Percentiles rank a stretch among this genome's conserved stretches.
Conservation (phyloP, 2,888 invertebrate genomes). For the Crepidodera aurea region DNA sequence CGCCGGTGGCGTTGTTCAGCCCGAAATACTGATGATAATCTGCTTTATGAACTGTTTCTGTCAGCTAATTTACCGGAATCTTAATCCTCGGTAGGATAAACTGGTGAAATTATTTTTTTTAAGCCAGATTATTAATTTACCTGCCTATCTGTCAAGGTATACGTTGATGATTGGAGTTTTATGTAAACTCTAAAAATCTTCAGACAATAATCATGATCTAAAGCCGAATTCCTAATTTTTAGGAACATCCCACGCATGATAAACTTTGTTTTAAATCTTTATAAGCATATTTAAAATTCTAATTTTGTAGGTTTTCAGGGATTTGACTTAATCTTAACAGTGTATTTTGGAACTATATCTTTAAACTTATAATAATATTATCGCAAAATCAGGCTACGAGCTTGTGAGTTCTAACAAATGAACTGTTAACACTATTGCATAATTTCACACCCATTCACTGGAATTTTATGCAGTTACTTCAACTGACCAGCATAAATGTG, state of each 20-base stretch:
- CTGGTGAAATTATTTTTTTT: not conserved
- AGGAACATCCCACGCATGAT: no score
- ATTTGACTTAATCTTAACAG: no score
- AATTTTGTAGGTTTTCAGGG: no score
- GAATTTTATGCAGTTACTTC: not conserved
- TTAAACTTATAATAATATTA: no score
- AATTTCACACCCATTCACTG: not conserved
- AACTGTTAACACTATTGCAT: not conserved
- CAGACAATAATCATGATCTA: no score
- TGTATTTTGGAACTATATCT: no score
- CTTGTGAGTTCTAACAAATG: not conserved
- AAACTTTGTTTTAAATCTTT: no score
- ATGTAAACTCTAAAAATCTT: no score
- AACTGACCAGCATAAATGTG: not conserved
- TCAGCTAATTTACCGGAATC: constrained; percentile 25
- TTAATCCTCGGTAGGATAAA: constrained; percentile 9
- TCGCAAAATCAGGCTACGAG: not conserved
- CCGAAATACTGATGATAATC: constrained; percentile 13
- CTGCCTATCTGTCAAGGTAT: not conserved
- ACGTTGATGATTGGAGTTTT: no score
- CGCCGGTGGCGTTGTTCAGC: constrained; percentile 7
- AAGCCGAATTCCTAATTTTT: no score
- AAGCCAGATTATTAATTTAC: not conserved
- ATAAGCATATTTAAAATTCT: no score
- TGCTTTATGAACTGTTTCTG: constrained; percentile 26